Percentiles rank a stretch among this genome's conserved stretches.
phyloP scores from a whole-genome alignment of 2,888 invertebrate species.

The Stegana nigrithorax region DNA sequence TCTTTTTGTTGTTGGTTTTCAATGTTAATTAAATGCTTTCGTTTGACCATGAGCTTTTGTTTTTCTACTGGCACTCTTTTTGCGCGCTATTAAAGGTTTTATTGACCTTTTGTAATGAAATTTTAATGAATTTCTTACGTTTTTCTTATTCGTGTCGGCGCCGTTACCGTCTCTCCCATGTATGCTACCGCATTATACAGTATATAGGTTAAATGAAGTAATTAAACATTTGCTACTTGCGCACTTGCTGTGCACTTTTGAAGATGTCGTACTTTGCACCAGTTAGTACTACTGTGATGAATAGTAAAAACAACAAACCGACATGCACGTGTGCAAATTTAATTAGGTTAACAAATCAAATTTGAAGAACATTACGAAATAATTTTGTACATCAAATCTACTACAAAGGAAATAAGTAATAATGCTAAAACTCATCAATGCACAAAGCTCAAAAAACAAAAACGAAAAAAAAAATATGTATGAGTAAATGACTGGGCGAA shows the following conservation, averaged over 20 bases:
- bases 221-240: not conserved
- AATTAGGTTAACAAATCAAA: constrained; percentile 39
- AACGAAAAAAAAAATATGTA: not conserved
- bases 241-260: not conserved
- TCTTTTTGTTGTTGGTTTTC: constrained; percentile 15
- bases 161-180: too few species aligned
- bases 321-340: constrained; percentile 40
- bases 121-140: constrained; percentile 37
- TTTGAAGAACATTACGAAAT: too few species aligned
- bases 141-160: constrained; percentile 5
- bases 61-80: not conserved
- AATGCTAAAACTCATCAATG: too few species aligned
- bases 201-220: not conserved
- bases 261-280: not conserved
- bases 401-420: too few species aligned
- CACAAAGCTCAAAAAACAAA: not conserved
- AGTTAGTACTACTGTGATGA: not conserved
- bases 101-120: constrained; percentile 53
- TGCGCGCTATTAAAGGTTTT: constrained; percentile 42
- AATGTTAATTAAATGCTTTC: constrained; percentile 60
- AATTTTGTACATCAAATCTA: too few species aligned
- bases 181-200: too few species aligned
- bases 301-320: not conserved
- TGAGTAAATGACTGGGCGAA: not conserved
- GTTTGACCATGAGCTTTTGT: constrained; percentile 54